These are phyloP conservation scores for Beroe ovata DNA, from an alignment of 37 sponge, comb jelly and placozoan species.

Conservation along the genomic window DNA sequence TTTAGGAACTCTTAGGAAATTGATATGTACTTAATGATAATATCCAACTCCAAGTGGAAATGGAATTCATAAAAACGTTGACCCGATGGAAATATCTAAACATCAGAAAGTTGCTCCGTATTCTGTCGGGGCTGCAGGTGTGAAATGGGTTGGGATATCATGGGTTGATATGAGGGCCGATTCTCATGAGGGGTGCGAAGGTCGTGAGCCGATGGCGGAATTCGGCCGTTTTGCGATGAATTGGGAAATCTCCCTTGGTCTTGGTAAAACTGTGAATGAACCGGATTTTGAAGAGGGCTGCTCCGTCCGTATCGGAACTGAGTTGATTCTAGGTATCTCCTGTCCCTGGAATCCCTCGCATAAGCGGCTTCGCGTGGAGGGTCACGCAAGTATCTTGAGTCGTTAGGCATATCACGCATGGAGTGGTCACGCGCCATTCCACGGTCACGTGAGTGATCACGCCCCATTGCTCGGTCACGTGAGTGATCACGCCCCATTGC, in stretches of 20 bases:
- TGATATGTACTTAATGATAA: too few species aligned
- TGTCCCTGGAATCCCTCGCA: not conserved
- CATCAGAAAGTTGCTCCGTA: constrained; percentile 45
- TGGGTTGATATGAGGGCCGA: constrained; percentile 33
- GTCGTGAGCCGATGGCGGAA: not conserved
- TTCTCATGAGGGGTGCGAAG: not conserved
- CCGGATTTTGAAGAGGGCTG: constrained; percentile 9
- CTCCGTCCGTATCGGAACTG: constrained; percentile 57
- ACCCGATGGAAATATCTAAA: constrained; percentile 38
- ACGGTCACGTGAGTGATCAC: not conserved
- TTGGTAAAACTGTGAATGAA: not conserved
- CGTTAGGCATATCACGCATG: not conserved
- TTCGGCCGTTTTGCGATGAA: not conserved
- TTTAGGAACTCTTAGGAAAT: too few species aligned
- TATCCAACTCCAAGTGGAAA: too few species aligned
- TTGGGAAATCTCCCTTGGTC: not conserved
- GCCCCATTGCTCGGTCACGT: not conserved
- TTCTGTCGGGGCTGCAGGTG: constrained; percentile 1
- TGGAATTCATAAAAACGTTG: too few species aligned
- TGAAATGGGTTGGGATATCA: constrained; percentile 51
- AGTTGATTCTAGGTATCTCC: constrained; percentile 15
- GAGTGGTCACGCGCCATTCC: not conserved
- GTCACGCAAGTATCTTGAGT: not conserved
- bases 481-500: constrained; percentile 8
- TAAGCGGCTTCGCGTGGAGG: not conserved